Evolutionary conservation across 2,888 invertebrate species (phyloP), one percentile per base, ranked within the genome.

Genomic region (Ecliptopera silaceata): DNA sequence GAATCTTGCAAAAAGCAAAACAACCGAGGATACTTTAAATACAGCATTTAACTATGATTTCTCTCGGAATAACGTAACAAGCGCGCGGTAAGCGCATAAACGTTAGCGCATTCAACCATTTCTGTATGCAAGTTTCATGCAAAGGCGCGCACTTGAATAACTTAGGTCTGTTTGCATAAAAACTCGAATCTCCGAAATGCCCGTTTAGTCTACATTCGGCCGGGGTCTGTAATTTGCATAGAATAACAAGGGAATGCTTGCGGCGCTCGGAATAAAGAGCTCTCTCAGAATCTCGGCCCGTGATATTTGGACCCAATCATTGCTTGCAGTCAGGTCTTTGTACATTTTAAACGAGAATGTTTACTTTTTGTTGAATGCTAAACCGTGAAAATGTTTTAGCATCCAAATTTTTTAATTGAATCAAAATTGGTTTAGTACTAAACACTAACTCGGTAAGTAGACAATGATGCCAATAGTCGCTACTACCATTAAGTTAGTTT

Each of bases 91-190:
- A 75, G 71, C 74, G 70, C 70, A 75, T 79, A 75, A 83, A 80
- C 79, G 81, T 76, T 75, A 74, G 77, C 75, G 78, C 80, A 83
- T 85, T 84, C 80, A 78, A 75, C 77, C 82, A 75, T 74, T 77
- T 82, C 74, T 78, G 82, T 82, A 86, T 87, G 87, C 87, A 81
- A 81, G 81, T 82, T 80, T 76, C 82, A 80, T 84, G 84, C 82
- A 81, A 80, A 84, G 80, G 82, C 80, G 82, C 81, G 75, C 78
- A 84, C 85, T 88, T 82, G 89, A 88, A 87, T 88, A 88, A 88
- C 84, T 89, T 85, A 84, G 79, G 78, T 79, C 69, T 84, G 88
- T 89, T 89, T 87, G 87, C 86, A 86, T 86, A 88, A 89, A 89
- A 90, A 88, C 85, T 84, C 77, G 83, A 84, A 84, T 85, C 86